These are phyloP conservation scores for Scyliorhinus canicula DNA, from an alignment of 2,797 vertebrate genomes.

Conservation along the genomic window DNA sequence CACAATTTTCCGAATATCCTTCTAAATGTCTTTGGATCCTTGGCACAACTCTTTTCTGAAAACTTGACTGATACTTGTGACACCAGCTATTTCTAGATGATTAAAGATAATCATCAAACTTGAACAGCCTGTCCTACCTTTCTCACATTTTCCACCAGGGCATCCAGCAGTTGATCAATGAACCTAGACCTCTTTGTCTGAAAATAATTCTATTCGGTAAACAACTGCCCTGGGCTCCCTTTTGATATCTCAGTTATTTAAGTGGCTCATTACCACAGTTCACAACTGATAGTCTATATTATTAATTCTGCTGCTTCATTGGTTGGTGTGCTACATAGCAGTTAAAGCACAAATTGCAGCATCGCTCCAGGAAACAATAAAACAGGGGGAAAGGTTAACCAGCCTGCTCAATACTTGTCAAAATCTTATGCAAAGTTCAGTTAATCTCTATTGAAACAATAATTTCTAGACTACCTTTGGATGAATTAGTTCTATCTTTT, in stretches of 20 bases:
- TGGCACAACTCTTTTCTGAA: background rate
- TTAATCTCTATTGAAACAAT: background rate
- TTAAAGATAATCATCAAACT: background rate
- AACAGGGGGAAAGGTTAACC: background rate
- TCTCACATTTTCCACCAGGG: background rate
- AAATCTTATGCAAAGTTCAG: background rate
- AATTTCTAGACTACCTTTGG: background rate
- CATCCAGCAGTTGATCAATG: background rate
- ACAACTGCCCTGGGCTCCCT: background rate
- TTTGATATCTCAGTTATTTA: background rate
- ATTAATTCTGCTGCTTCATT: background rate
- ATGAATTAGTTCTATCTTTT: background rate
- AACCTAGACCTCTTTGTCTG: background rate
- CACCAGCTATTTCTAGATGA: background rate
- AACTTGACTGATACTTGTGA: too few species aligned
- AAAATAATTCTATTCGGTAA: background rate
- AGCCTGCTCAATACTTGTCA: background rate
- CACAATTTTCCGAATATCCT: background rate
- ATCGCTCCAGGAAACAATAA: background rate
- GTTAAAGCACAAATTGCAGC: background rate
- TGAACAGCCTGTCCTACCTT: background rate
- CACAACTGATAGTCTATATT: background rate
- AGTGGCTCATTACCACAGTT: background rate
- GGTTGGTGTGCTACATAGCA: background rate
- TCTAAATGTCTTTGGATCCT: background rate